Base-by-base conservation (phyloP, 2,113 vertebrate genomes). In the Dicentrarchus labrax region DNA sequence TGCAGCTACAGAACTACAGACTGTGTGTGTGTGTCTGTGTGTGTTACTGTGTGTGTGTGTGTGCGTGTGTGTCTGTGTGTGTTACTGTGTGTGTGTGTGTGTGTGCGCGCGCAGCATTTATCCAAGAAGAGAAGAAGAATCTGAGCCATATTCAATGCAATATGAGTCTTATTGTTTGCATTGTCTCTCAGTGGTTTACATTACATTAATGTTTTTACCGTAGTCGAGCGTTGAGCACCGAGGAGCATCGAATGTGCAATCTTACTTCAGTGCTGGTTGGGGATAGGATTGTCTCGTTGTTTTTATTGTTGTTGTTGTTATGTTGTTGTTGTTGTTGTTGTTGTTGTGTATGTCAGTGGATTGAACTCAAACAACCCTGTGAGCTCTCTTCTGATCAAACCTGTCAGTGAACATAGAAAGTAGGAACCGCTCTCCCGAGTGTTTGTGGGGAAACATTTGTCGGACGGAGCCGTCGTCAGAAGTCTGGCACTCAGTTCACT, bases 81-180 rank as follows among this genome's bases (percentile, higher is more conserved):
- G 57, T 48, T n/a, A n/a, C 81, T 84, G 64, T 57, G 81, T 84
- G 84, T 89, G 75, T 80, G 65, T 74, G 86, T 84, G 72, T 78
- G 71, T 77, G 86, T 91, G 82, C 78, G 74, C 80, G 10, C 90
- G 83, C 79, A 85, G 81, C 88, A 90, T 93, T 85, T 91, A 85
- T 92, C 76, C 43, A 72, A 82, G 80, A 89, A 78, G 45, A 62
- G 77, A 65, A 73, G 60, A 62, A 69, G 41, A 80, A 90, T 93
- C 94, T 95, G 94, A 96, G 95, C 94, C 95, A 95, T 93, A 93
- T 92, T 95, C 89, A 86, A 93, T 94, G 94, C 93, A 96, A 96
- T 95, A 95, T 95, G 93, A 95, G 78, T 91, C 81, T 72, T 92
- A 76, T 78, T 79, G 30, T 88, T 90, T 93, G 91, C 89, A 91